phyloP scores from a whole-genome alignment of 2,797 vertebrate genomes.

The Spizella passerina region DNA sequence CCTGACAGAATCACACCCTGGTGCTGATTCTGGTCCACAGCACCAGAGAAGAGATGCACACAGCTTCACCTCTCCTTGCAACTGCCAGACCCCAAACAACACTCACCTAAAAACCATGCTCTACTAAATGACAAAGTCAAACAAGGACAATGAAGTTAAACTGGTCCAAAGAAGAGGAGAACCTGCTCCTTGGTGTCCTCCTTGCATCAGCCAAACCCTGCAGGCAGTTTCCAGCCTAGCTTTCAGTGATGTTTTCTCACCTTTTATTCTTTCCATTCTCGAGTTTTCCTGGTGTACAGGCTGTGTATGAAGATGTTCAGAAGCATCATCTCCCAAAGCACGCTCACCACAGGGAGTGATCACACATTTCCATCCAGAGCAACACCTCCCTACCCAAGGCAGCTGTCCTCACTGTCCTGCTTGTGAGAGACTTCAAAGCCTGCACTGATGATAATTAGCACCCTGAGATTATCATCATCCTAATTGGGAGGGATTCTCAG shows the following conservation, averaged over 20 bases:
- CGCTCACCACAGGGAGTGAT: neutral
- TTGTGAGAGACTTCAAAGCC: neutral
- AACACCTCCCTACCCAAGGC: neutral
- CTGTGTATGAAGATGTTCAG: neutral
- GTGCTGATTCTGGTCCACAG: neutral
- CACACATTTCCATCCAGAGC: neutral
- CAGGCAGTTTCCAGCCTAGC: neutral
- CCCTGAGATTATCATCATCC: neutral
- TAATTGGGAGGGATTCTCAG: neutral
- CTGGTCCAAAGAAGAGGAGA: neutral
- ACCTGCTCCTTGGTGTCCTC: neutral
- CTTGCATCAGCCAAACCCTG: neutral
- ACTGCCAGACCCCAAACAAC: neutral
- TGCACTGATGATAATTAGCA: neutral
- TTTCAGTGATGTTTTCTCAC: slow-evolving; percentile 8
- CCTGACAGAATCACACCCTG: neutral
- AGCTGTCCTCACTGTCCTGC: neutral
- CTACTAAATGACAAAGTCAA: neutral
- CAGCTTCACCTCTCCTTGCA: neutral
- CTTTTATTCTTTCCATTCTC: slow-evolving; percentile 9
- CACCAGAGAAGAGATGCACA: neutral
- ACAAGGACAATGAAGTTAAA: neutral
- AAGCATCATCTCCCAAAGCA: neutral
- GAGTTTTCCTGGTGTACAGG: neutral
- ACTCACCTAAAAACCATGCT: neutral